Evolutionary conservation across 2,888 invertebrate species (phyloP).

Genomic region (Oligia fasciuncula): DNA sequence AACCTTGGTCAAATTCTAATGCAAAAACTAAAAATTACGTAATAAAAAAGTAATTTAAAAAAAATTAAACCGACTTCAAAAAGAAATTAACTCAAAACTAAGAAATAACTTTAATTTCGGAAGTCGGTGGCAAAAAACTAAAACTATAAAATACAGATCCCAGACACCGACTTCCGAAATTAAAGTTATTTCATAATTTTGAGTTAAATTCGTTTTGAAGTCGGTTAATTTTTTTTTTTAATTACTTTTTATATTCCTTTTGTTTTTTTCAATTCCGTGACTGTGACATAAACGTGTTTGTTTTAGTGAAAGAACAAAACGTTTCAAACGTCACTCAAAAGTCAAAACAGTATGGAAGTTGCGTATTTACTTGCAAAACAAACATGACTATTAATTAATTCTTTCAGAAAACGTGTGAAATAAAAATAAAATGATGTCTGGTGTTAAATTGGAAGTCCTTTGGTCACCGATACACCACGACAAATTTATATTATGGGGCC

Average conservation of each 20-base stretch:
- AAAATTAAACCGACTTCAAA: too few relatives aligned
- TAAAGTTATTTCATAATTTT: too few relatives aligned
- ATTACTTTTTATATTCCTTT: neutral
- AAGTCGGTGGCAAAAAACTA: too few relatives aligned
- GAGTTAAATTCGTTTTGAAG: too few relatives aligned
- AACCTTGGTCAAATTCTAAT: too few relatives aligned
- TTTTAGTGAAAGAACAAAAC: conserved; percentile 51
- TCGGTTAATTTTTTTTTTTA: too few relatives aligned
- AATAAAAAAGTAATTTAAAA: too few relatives aligned
- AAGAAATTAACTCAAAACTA: too few relatives aligned
- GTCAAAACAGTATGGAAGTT: conserved; percentile 54
- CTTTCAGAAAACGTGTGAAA: conserved; percentile 4
- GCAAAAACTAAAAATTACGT: too few relatives aligned
- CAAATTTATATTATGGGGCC: conserved; percentile 97
- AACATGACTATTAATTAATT: conserved; percentile 49
- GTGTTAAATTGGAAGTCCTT: conserved; percentile 93
- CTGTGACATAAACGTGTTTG: neutral
- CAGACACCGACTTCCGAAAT: too few relatives aligned
- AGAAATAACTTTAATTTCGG: too few relatives aligned
- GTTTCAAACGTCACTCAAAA: conserved; percentile 48
- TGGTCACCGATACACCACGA: conserved; percentile 95
- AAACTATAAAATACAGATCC: too few relatives aligned
- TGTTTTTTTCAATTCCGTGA: neutral
- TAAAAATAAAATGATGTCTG: conserved; percentile 76
- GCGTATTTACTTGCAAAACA: conserved; percentile 52